Evolutionary conservation across 1,140 invertebrate genomes (phyloP).

Genomic region (Plodia interpunctella): DNA sequence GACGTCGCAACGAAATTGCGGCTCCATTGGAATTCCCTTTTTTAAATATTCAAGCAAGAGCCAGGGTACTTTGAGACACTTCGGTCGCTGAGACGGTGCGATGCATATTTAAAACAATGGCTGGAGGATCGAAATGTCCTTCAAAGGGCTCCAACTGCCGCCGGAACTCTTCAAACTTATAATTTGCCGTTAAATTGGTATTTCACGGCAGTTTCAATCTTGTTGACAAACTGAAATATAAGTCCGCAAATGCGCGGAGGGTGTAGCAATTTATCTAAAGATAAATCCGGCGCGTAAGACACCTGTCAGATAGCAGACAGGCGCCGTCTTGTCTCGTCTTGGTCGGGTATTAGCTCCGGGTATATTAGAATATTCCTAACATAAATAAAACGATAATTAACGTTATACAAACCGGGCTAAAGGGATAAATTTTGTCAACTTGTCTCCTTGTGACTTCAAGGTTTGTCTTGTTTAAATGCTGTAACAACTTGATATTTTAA

Average conservation of each 20-base stretch:
- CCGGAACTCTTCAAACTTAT: constrained; percentile 1
- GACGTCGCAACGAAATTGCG: constrained; percentile 34
- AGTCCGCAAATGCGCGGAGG: constrained; percentile 14
- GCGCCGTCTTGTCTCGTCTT: constrained; percentile 46
- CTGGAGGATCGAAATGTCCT: constrained; percentile 16
- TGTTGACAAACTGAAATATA: too few relatives aligned
- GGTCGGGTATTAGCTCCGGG: constrained; percentile 38
- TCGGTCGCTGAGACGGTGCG: constrained; percentile 42
- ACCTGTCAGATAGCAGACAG: constrained; percentile 60
- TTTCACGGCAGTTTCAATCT: too few relatives aligned
- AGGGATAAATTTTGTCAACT: constrained; percentile 54
- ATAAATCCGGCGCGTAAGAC: constrained; percentile 60
- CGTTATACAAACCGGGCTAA: constrained; percentile 50
- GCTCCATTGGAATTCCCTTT: constrained; percentile 50
- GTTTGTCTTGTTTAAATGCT: constrained; percentile 27
- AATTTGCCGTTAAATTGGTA: not conserved
- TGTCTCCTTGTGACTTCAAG: constrained; percentile 36
- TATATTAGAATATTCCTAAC: constrained; percentile 62
- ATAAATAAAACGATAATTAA: constrained; percentile 65
- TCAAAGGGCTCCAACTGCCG: constrained; percentile 17
- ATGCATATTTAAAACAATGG: constrained; percentile 64
- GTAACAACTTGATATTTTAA: constrained; percentile 27
- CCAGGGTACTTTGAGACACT: constrained; percentile 53
- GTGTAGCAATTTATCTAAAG: constrained; percentile 48
- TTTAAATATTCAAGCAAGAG: constrained; percentile 68